Evolutionary conservation across 2,888 invertebrate species (phyloP), one percentile per base, ranked within the genome.

Genomic region (Drosophila engyochracea): DNA sequence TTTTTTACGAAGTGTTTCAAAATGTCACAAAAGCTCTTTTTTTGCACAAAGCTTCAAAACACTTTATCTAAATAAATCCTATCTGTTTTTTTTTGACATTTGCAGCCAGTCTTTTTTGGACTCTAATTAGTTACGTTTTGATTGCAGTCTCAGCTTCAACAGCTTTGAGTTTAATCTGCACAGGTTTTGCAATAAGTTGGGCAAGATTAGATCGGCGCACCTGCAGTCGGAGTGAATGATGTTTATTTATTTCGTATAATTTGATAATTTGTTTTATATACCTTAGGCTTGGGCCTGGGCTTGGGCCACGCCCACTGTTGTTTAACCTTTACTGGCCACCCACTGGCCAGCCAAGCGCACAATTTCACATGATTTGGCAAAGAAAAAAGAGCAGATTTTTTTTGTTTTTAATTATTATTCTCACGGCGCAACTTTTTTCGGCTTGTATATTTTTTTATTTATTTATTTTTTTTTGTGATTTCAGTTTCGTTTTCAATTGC

Each of bases 401-500:
- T 51, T 55, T 70, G 61, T 76, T 70, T 70, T 79, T 76, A 82
- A 90, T 90, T 90, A 85, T 79, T 81, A 91, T 90, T 90, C 88
- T 85, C 84, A 85, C 90, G 90, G 74, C 84, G 69, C 66, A 31
- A 61, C 55, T 57, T 39, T 71, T 63, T 57, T 60, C 30, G 59
- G 35, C 33, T 28, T 44, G 30, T 53, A 55, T 64, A 25, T 39
- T 49, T 67, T 55, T 51, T 22, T 6, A 10, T 14, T 59, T 78
- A 30, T 58, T 53, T 25, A 0, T 22, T 4, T 7, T 37, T 78
- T 66, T 72, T 68, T 63, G 70, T 63, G 62, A 57, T 70, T 85
- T 70, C 70, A 79, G 75, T 89, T 88, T 89, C 76, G 59, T 81
- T 91, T 91, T 87, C 83, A 74, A 76, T 83, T 88, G 76, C 81